Evolutionary conservation across 2,888 invertebrate genomes (phyloP), one percentile per base, ranked within the genome.

Genomic region (Eristalis tenax): DNA sequence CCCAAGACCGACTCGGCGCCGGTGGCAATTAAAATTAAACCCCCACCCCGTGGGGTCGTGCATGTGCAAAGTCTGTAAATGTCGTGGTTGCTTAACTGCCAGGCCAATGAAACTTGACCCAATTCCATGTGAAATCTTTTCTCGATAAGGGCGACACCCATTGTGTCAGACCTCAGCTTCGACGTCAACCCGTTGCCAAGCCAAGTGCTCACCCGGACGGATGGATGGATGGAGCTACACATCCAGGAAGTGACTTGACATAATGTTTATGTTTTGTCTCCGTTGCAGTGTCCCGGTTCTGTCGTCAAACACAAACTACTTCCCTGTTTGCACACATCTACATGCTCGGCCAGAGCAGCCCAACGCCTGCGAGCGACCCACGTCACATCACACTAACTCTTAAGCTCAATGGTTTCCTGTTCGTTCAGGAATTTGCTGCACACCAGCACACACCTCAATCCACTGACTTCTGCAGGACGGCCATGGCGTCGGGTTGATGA

Each of bases 51-150:
- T 75, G 57, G 43, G 35, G 32, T 15, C 74, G 56, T 50, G 56
- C 63, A 57, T 68, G 32, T 15, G 26, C 57, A 56, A 23, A 22
- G 26, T n/a, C 1, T 18, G n/a, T 6, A 57, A 23, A 40, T 56
- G 56, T 68, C 66, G 23, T 18, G 66, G 65, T 56, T 50, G 69
- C 32, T 63, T 50, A 61, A 38, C 59, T 65, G 73, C 43, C 61
- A 86, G 86, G 66, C 65, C 61, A 86, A 82, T 86, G 86, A 82
- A 82, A 86, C 86, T 82, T 86, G 86, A 86, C 86, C 86, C 82
- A 86, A 78, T 82, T 86, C 66, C 32, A 22, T 18, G 35, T 65
- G 40, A 35, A 74, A 23, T 64, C 78, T 61, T 78, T 75, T 50
- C 43, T 56, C 43, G 35, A 15, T 40, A 50, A 69, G 69, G 26